Evolutionary conservation across 2,888 invertebrate genomes (phyloP), one percentile per base, ranked within the genome.

Genomic region (Eupithecia dodoneata): DNA sequence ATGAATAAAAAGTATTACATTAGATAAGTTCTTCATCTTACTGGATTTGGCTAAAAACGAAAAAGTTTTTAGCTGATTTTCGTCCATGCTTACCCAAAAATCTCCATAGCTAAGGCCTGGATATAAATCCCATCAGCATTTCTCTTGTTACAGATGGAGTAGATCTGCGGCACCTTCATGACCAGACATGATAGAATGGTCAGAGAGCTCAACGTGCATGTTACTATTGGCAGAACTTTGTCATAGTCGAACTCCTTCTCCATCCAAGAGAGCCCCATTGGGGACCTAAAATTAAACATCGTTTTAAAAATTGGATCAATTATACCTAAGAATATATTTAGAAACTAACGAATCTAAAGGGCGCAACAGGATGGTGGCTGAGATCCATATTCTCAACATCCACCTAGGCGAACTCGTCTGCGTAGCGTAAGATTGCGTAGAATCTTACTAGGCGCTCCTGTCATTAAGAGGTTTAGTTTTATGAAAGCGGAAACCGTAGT

Each of bases 111-210:
- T 83, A 97, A 92, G 47, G 97, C 96, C 81, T 96, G 91, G 65
- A 97, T 85, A 85, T 96, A 97, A 78, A 97, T 96, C 76, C 98
- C 98, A 83, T 96, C 95, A 0, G 97, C 96, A 74, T 97, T 97
- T 89, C 96, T 95, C 73, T 96, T 95, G 81, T 95, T 93, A 6
- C 95, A 86, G 73, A 98, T 94, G 76, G 96, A 96, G 81, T 96
- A 89, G 79, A 98, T 98, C 94, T 98, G 98, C 0, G 98, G 98
- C 72, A 98, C 95, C 95, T 98, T 98, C 82, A 97, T 93, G 82
- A 98, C 95, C 73, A 98, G 94, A 87, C 98, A 98, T 86, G 97
- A 96, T 67, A 96, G 89, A 81, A 98, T 97, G 0, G 98, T 98
- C n/a, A 97, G 91, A 15, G 97, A 88, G 88, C 98, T 98, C 74